Evolutionary conservation across 2,113 vertebrate genomes (phyloP), one percentile per base, ranked within the genome.

Genomic region (Neolamprologus falcicula): DNA sequence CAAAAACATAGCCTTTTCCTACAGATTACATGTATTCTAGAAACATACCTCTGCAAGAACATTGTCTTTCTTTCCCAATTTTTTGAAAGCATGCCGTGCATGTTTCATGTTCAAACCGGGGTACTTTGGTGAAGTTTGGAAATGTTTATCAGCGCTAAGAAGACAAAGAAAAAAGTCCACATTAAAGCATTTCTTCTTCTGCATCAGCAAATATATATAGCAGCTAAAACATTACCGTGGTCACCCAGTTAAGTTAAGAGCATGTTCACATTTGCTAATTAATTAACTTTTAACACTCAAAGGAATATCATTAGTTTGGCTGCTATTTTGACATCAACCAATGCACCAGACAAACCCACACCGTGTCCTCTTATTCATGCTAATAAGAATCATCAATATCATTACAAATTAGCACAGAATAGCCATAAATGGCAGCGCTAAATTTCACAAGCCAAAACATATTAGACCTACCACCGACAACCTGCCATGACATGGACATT

Each of bases 111-210:
- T 92, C 80, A 96, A 71, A 4, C 95, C 94, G 5, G 52, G 92
- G 31, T 73, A 80, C 13, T 61, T 90, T 40, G 28, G 4, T 4
- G 92, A 93, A 3, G 95, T 95, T 57, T 91, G 88, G 54, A 94
- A 96, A 89, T 96, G 94, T 80, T 93, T 92, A 31, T 95, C 90
- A 78, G 7, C 40, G 6, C 91, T 95, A 2, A 57, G 26, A 80
- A 66, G 4, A 85, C 7, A 91, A 81, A 84, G 10, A 59, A 21
- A 10, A 40, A 14, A 47, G 37, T 21, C 16, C 7, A 16, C 4
- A 14, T 78, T 17, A 59, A 17, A 71, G 5, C 0, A 0, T 14
- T 14, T 24, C n/a, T 40, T 59, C 35, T 40, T 40, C n/a, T 37
- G n/a, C 7, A 21, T 21, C n/a, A 11, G 19, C n/a, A 40, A 14